Conservation (phyloP, 2,888 invertebrate genomes). For the Plagodis pulveraria region DNA sequence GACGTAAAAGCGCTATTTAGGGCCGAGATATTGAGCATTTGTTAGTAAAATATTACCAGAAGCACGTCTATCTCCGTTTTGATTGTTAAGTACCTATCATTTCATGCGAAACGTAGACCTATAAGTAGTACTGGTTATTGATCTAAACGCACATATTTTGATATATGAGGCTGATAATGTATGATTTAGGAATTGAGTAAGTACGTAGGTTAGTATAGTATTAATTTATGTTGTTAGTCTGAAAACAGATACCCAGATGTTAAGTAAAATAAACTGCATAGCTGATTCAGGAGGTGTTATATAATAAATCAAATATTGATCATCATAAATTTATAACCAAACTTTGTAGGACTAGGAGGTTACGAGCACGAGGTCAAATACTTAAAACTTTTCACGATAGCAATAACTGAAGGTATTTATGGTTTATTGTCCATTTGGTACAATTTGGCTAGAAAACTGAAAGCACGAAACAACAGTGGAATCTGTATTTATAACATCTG, state of each 20-base stretch:
- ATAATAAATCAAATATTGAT: neutral
- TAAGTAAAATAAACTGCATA: slow-evolving; percentile 13
- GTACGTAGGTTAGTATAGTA: neutral
- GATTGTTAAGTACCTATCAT: slow-evolving; percentile 13
- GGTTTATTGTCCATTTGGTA: too few species aligned
- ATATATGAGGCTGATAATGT: slow-evolving; percentile 4
- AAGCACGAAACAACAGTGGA: too few species aligned
- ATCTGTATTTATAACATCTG: too few species aligned
- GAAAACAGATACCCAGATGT: slow-evolving; percentile 11
- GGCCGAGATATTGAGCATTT: slow-evolving; percentile 40
- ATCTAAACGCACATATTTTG: slow-evolving; percentile 5
- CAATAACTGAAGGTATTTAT: too few species aligned
- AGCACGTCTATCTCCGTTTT: slow-evolving; percentile 32
- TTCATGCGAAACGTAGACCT: slow-evolving; percentile 1
- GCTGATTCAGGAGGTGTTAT: slow-evolving; percentile 1
- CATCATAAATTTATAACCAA: too few species aligned
- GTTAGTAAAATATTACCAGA: slow-evolving; percentile 49
- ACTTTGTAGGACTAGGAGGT: too few species aligned
- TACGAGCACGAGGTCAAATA: too few species aligned
- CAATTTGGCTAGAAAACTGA: too few species aligned
- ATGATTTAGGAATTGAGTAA: slow-evolving; percentile 6
- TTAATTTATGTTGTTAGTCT: neutral
- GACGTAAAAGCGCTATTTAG: slow-evolving; percentile 59
- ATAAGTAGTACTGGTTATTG: neutral
- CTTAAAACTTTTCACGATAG: too few species aligned